These are phyloP conservation scores for Micropterix aruncella DNA, from an alignment of 2,888 invertebrate species.

Conservation along the genomic window DNA sequence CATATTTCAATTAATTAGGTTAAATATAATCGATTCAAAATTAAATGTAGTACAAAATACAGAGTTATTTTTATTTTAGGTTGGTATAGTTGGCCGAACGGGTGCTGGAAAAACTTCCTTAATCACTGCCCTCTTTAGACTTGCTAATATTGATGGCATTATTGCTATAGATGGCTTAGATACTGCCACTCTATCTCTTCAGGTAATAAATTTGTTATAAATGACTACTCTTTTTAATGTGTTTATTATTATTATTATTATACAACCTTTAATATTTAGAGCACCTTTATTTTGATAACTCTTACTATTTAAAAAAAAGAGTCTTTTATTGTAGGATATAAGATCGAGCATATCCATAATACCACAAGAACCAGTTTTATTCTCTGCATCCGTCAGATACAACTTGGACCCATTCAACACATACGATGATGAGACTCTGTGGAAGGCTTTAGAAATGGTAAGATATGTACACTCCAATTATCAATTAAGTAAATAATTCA, in stretches of 20 bases:
- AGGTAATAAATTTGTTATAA: conserved; percentile 19
- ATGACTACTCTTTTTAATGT: neutral
- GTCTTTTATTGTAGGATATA: conserved; percentile 34
- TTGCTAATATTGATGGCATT: conserved; percentile 45
- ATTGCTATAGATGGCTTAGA: conserved; percentile 51
- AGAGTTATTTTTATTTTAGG: conserved; percentile 32
- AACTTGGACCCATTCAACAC: conserved; percentile 59
- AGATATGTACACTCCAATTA: too few relatives aligned
- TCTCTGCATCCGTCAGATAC: too few relatives aligned
- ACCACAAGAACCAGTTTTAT: conserved; percentile 74
- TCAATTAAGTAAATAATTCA: too few relatives aligned
- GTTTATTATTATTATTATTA: too few relatives aligned
- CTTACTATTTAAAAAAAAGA: too few relatives aligned
- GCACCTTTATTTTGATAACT: too few relatives aligned
- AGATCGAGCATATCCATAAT: conserved; percentile 50
- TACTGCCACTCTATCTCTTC: conserved; percentile 38
- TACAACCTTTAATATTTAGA: too few relatives aligned
- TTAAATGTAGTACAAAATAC: too few relatives aligned
- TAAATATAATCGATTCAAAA: too few relatives aligned
- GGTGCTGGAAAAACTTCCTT: conserved; percentile 72
- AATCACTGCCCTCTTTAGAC: conserved; percentile 57
- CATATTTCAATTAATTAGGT: too few relatives aligned
- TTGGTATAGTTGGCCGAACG: conserved; percentile 60
- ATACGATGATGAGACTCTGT: conserved; percentile 52
- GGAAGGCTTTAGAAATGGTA: conserved; percentile 59